Evolutionary conservation across 2,113 vertebrate genomes (phyloP).

Genomic region (Chrysochloris asiatica): DNA sequence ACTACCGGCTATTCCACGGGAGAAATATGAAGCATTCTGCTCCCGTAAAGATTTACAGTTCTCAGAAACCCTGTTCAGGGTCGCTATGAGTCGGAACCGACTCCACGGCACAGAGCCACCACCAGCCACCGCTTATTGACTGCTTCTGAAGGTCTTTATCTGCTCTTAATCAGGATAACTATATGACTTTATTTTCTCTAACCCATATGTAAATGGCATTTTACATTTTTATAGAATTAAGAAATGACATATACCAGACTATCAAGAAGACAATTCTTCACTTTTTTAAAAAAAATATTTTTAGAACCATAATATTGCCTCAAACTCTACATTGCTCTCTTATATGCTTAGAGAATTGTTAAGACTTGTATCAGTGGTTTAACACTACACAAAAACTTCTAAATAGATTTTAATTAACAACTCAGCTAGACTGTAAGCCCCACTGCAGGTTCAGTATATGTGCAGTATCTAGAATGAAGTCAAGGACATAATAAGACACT

Average conservation of each 20-base stretch:
- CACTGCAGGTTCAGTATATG: not conserved
- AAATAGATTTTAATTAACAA: not conserved
- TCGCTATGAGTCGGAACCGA: too few species aligned
- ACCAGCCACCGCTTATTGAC: too few species aligned
- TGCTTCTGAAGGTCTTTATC: not conserved
- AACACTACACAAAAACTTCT: not conserved
- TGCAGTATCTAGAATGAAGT: not conserved
- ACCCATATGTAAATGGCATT: not conserved
- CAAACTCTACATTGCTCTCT: not conserved
- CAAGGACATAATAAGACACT: not conserved
- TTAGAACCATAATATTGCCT: not conserved
- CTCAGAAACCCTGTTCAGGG: too few species aligned
- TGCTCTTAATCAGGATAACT: not conserved
- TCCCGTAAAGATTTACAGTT: too few species aligned
- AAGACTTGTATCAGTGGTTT: not conserved
- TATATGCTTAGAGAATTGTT: not conserved
- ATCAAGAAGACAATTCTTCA: not conserved
- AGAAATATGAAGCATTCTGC: too few species aligned
- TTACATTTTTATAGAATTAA: conserved; percentile 32
- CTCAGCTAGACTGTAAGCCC: not conserved
- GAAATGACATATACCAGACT: conserved; percentile 10
- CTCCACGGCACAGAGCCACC: too few species aligned
- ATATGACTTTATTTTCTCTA: not conserved
- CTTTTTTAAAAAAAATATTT: conserved; percentile 56
- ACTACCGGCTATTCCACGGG: too few species aligned